Evolutionary conservation across 2,113 vertebrate genomes (phyloP).

Genomic region (Cavia porcellus): DNA sequence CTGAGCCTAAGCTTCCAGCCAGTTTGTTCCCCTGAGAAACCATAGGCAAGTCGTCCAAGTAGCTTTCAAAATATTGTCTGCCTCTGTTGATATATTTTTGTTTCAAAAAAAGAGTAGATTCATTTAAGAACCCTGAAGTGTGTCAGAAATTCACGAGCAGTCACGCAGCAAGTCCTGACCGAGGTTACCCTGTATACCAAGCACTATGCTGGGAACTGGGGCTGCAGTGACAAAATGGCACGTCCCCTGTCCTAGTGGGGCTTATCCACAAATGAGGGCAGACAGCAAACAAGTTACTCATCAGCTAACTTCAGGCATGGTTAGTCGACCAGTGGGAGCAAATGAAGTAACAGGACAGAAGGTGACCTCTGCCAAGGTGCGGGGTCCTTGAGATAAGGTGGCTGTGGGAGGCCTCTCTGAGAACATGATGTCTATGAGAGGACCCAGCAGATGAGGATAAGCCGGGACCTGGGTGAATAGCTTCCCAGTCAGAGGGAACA

Average conservation of each 20-base stretch:
- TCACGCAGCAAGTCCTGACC: neutral
- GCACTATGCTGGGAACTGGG: neutral
- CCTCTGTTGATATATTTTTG: neutral
- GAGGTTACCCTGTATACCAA: neutral
- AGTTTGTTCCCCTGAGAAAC: neutral
- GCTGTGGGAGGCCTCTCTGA: neutral
- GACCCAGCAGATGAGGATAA: neutral
- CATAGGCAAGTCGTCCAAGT: neutral
- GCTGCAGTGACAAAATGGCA: neutral
- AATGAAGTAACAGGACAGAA: neutral
- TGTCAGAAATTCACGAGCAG: neutral
- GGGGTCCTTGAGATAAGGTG: neutral
- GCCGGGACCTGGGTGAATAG: neutral
- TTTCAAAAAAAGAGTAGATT: neutral
- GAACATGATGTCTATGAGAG: neutral
- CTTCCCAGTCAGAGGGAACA: neutral
- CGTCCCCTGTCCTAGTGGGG: neutral
- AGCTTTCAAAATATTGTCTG: constrained; percentile 9
- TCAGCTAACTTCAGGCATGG: neutral
- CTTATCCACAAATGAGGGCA: neutral
- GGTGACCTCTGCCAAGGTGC: too few species aligned
- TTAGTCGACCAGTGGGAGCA: neutral
- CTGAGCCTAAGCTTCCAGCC: neutral
- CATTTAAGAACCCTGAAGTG: neutral
- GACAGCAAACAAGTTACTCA: neutral